Evolutionary conservation across 1,140 invertebrate genomes (phyloP), one percentile per base, ranked within the genome.

Genomic region (Prorops nasuta): DNA sequence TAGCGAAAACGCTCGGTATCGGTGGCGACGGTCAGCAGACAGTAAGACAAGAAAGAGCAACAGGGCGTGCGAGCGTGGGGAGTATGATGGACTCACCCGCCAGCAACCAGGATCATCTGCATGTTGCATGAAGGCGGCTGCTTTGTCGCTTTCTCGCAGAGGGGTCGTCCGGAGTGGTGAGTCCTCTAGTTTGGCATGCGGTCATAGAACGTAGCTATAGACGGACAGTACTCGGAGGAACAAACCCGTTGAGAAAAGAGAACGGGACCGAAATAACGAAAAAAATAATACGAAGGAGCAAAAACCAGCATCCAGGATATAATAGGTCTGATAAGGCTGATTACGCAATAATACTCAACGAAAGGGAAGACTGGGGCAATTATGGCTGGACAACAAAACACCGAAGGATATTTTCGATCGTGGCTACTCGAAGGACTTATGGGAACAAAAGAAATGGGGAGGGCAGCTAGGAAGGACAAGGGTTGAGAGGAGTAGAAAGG

Each of bases 91-190:
- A 73, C 71, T 75, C 71, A 75, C 73, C 73, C 71, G 73, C 73
- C 71, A 72, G 71, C 73, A 73, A 74, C 73, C 69, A 76, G 71
- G 71, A 76, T 74, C 73, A 74, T 73, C 70, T 74, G 73, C 71
- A 76, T 76, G 73, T 69, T 76, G 71, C 73, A 73, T 74, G 72
- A 67, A 72, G 72, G 70, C 71, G 71, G 72, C 69, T 72, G 69
- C 71, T 75, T 70, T 71, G 59, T 72, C 49, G 63, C 63, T 67
- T 62, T 62, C 60, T 62, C 59, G 58, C 58, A 62, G 59, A 52
- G 58, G 46, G 58, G 37, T 43, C 58, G 54, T 62, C 59, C 59
- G 59, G 58, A 60, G 47, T 54, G 58, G 54, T 61, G 46, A 60
- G 44, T 62, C 59, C 59, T 60, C 59, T 62, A 62, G 58, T 62